Base-by-base conservation (phyloP, 2,888 invertebrate species). In the Ormyrus rosae region DNA sequence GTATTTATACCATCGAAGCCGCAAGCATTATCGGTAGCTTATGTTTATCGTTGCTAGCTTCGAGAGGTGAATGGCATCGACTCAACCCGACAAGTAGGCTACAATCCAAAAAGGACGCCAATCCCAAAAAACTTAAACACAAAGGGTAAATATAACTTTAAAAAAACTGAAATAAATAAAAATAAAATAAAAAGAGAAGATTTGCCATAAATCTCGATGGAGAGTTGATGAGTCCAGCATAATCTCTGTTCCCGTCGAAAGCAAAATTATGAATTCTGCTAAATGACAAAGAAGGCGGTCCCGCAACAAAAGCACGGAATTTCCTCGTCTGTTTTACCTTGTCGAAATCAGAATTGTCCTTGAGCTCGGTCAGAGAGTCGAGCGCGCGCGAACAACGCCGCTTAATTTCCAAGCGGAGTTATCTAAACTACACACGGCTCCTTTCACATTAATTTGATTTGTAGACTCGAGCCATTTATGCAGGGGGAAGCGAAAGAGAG, bases 391-490 rank as follows among this genome's bases (percentile, higher is more conserved):
- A 67, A 74, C 74, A 78, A 71, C 80, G 74, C 71, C 68, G 78
- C 82, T 82, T 80, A 80, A 78, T 82, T 82, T 82, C 73, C 71
- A 78, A 70, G 73, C 71, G 53, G 76, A 83, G 81, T 83, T 80
- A 83, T 77, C 80, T 80, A 81, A 81, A 81, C 82, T 82, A 63
- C 71, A 77, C 78, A 71, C 56, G 79, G 81, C 78, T 75, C 78
- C 83, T 82, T 83, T 84, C 83, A 71, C 82, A 84, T 84, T 84
- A 84, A 84, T 84, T 84, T 84, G 83, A 84, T 84, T 83, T 84
- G 83, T 83, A 81, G 83, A 83, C 83, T 79, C 80, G 63, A 68
- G 81, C 82, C 81, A 72, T 83, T 84, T 82, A 83, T 78, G 77
- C 56, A 70, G 55, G 11, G 34, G 34, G 2, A 46, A 70, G 50